A percentile compares a stretch with the other conserved stretches of the same genome.
Conservation (phyloP, 2,888 invertebrate species). For the Monoplex corrugatus region DNA sequence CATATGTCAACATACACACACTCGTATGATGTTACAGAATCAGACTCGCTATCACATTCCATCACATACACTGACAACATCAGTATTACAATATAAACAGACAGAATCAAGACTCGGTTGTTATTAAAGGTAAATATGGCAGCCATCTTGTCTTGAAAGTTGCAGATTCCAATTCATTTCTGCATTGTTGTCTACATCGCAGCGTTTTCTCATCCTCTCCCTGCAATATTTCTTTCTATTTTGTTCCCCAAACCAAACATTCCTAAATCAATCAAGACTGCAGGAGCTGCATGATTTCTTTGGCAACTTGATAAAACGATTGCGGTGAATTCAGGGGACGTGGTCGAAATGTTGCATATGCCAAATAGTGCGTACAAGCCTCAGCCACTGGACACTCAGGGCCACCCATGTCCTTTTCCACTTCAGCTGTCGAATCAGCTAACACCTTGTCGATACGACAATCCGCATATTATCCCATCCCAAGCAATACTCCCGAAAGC, state of each 20-base stretch:
- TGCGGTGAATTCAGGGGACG: slow-evolving; percentile 26
- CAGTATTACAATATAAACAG: too few relatives aligned
- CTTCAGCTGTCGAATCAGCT: slow-evolving; percentile 34
- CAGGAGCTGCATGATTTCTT: slow-evolving; percentile 30
- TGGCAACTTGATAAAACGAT: slow-evolving; percentile 41
- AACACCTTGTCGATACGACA: slow-evolving; percentile 20
- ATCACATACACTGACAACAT: too few relatives aligned
- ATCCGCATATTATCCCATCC: slow-evolving; percentile 26
- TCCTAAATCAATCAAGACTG: neutral
- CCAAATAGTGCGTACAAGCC: neutral
- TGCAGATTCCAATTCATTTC: too few relatives aligned
- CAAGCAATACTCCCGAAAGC: slow-evolving; percentile 27
- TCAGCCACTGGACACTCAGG: neutral
- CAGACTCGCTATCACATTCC: too few relatives aligned
- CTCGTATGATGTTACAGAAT: too few relatives aligned
- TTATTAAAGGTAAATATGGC: too few relatives aligned
- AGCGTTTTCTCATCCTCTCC: too few relatives aligned
- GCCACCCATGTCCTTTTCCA: neutral
- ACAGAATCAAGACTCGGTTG: too few relatives aligned
- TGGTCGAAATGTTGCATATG: slow-evolving; percentile 42
- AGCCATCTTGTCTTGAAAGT: too few relatives aligned
- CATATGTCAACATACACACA: too few relatives aligned
- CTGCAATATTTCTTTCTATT: too few relatives aligned
- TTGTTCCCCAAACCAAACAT: neutral
- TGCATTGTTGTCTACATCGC: too few relatives aligned